phyloP scores from a whole-genome alignment of 2,888 invertebrate genomes.

The Lysandra coridon region DNA sequence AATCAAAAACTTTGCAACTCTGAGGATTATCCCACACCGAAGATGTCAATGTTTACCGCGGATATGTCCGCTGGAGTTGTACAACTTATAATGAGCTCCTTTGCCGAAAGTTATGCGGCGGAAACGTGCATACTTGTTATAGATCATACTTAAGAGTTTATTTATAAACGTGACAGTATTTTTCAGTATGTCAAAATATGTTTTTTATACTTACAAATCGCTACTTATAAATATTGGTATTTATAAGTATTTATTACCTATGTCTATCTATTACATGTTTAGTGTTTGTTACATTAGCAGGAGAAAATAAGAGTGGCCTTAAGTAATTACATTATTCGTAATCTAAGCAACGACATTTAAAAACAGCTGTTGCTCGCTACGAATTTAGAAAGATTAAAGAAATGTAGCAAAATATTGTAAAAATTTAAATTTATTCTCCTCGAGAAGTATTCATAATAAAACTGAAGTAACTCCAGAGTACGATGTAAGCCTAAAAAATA shows the following conservation, averaged over 20 bases:
- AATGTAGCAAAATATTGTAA: not conserved
- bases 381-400: no score
- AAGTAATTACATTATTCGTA: no score
- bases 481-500: conserved; percentile 30
- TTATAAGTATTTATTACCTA: no score
- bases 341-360: not conserved
- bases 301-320: not conserved
- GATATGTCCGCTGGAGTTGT: not conserved
- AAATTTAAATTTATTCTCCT: not conserved
- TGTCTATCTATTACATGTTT: no score
- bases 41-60: not conserved
- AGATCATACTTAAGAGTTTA: not conserved
- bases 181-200: no score
- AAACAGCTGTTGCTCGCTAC: not conserved
- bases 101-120: conserved; percentile 6
- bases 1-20: conserved; percentile 11
- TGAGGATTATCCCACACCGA: conserved; percentile 10
- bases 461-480: not conserved
- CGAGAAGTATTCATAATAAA: conserved; percentile 26
- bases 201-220: no score
- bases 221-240: no score
- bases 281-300: not conserved
- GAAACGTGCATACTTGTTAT: not conserved
- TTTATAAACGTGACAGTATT: no score
- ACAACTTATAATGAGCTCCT: conserved; percentile 18